Evolutionary conservation across 2,113 vertebrate genomes (phyloP).

Genomic region (Pituophis catenifer): DNA sequence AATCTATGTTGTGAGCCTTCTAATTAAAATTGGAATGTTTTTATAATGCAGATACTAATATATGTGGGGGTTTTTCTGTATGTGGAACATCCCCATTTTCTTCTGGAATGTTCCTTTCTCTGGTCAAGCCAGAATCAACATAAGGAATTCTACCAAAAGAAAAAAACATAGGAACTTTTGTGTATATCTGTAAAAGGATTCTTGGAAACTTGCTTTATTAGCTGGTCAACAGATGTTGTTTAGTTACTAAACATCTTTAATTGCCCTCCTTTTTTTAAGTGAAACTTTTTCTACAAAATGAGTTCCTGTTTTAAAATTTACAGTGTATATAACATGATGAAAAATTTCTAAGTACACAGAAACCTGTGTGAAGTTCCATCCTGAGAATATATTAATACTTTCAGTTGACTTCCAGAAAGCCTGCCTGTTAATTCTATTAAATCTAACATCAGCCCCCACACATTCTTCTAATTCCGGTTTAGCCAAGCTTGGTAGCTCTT

Average conservation of each 20-base stretch:
- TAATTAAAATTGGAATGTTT: neutral
- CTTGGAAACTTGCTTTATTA: neutral
- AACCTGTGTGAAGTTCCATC: neutral
- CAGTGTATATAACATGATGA: neutral
- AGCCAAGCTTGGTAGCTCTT: conserved; percentile 33
- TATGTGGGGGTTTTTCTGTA: neutral
- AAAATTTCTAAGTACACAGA: conserved; percentile 21
- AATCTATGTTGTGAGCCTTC: neutral
- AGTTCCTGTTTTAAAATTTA: neutral
- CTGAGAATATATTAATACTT: conserved; percentile 18
- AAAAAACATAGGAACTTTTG: neutral
- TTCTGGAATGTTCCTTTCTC: neutral
- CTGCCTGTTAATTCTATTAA: conserved; percentile 28
- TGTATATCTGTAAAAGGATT: neutral
- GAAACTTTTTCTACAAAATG: neutral
- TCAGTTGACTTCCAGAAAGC: conserved; percentile 28
- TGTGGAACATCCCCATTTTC: neutral
- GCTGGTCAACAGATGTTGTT: neutral
- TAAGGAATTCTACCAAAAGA: neutral
- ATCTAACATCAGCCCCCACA: conserved; percentile 32
- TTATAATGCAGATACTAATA: neutral
- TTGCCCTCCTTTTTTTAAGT: neutral
- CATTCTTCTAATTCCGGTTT: conserved; percentile 18
- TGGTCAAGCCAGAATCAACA: neutral
- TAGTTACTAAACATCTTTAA: neutral